These are phyloP conservation scores for Nylanderia fulva DNA, from an alignment of 1,140 invertebrate genomes.

Conservation along the genomic window DNA sequence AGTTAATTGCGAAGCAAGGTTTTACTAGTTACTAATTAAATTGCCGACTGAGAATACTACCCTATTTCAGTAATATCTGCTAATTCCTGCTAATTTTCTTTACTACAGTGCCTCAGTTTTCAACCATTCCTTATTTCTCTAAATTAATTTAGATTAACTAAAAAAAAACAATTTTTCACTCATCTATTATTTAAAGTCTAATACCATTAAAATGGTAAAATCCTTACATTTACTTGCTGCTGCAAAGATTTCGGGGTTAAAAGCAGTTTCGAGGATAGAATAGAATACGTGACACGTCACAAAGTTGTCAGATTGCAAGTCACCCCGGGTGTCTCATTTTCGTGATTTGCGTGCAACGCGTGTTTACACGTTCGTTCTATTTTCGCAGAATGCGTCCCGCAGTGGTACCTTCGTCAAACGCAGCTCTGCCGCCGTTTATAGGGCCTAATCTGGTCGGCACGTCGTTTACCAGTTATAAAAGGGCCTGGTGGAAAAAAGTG, in stretches of 20 bases:
- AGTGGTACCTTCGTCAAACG: constrained; percentile 63
- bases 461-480: constrained; percentile 73
- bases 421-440: constrained; percentile 46
- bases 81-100: neutral
- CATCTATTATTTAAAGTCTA: neutral
- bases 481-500: constrained; percentile 78
- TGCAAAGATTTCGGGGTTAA: neutral
- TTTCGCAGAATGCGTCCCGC: constrained; percentile 76
- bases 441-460: constrained; percentile 41
- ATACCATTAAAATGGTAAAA: neutral
- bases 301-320: neutral
- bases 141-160: neutral
- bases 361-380: constrained; percentile 54
- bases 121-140: no score
- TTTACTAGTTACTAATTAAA: neutral
- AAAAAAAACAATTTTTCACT: neutral
- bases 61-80: neutral
- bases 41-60: neutral
- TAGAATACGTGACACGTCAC: neutral
- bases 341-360: constrained; percentile 17
- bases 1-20: neutral
- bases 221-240: neutral
- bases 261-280: neutral
- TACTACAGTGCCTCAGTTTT: neutral
- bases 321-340: neutral